These are phyloP conservation scores for Ochropleura leucogaster DNA, from an alignment of 2,888 invertebrate genomes.

Conservation along the genomic window DNA sequence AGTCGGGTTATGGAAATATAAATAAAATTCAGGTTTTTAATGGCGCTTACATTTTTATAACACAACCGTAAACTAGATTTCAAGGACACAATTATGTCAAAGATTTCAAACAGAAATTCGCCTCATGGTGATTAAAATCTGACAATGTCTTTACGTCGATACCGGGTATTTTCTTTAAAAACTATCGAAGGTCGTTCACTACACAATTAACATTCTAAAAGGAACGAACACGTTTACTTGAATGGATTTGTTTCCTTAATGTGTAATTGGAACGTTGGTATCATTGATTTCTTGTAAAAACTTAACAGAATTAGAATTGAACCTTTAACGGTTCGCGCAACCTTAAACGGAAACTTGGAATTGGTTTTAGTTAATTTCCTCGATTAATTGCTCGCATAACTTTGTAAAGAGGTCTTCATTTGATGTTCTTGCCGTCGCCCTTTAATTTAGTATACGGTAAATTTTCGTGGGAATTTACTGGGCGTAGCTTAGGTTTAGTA, in stretches of 20 bases:
- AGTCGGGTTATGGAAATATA: not conserved
- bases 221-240: slow-evolving; percentile 63
- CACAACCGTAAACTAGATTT: slow-evolving; percentile 20
- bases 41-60: slow-evolving; percentile 12
- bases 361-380: slow-evolving; percentile 38
- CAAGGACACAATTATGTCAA: slow-evolving; percentile 24
- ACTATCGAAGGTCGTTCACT: slow-evolving; percentile 64
- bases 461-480: slow-evolving; percentile 1
- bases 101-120: not conserved
- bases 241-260: slow-evolving; percentile 55
- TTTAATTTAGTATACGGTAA: not conserved
- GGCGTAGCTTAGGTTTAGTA: not conserved
- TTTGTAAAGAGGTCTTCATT: slow-evolving; percentile 24
- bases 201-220: slow-evolving; percentile 65
- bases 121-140: slow-evolving; percentile 6
- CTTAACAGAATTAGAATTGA: slow-evolving; percentile 48
- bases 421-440: slow-evolving; percentile 1
- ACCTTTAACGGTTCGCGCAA: slow-evolving; percentile 30
- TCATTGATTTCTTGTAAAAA: slow-evolving; percentile 34
- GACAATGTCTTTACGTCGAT: slow-evolving; percentile 38
- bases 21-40: not conserved
- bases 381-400: slow-evolving; percentile 19
- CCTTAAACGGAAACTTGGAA: slow-evolving; percentile 40
- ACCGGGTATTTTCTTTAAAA: slow-evolving; percentile 26
- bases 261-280: slow-evolving; percentile 38